Base-by-base conservation (phyloP, 2,797 vertebrate genomes). In the Alca torda region DNA sequence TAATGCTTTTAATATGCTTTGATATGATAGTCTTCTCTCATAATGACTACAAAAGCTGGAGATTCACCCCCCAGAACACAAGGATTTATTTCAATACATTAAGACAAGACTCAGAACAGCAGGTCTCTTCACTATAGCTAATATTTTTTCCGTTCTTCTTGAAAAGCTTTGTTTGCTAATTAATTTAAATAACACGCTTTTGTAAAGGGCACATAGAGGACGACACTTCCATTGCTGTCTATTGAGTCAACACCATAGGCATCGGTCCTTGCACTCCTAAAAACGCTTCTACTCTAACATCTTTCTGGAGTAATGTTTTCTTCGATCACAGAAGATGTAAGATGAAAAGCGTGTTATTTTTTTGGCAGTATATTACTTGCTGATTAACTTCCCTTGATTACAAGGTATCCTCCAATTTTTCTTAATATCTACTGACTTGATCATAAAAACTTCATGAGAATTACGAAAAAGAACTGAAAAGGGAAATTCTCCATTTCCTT, bases 1-100 rank as follows among this genome's bases (percentile, higher is more conserved):
- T 72, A 94, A 95, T 56, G 50, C 7, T 91, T 96, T 92, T 78
- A 73, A 82, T 84, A 46, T 35, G n/a, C 46, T 89, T 88, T 53
- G 24, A n/a, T 74, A n/a, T 67, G 76, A 64, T 37, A 82, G n/a
- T 61, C 30, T 61, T 69, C 68, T 39, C 46, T 68, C 68, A 83
- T 91, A 96, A 92, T 95, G 93, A 69, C 60, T 74, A 51, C 48
- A 60, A 43, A 91, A 87, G 35, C 89, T 68, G 65, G 12, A 75
- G 61, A 83, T 77, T 85, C 64, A 37, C 30, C 80, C 24, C 15
- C 24, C 73, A 75, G 64, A 80, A 70, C 53, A 64, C 30, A 68
- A 25, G 41, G 64, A 89, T 77, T 95, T 87, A 60, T 77, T 89
- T 78, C 64, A 75, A 68, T n/a, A 33, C 37, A 57, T 31, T 68